Base-by-base conservation (phyloP, 1,140 invertebrate species). In the Caerostris extrusa region DNA sequence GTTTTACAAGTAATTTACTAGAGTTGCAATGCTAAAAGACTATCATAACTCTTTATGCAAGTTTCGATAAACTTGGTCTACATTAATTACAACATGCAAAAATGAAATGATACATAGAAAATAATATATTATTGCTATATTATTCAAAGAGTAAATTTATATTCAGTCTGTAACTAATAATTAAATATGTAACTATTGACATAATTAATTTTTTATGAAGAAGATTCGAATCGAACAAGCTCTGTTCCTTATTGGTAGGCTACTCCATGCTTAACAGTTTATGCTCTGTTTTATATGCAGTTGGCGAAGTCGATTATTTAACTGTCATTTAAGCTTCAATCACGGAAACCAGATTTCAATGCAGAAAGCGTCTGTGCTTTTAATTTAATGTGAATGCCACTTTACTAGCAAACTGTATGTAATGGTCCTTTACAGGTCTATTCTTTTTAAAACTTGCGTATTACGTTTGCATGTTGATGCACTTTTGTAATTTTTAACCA, bases 321-420 rank as follows among this genome's bases (percentile, higher is more conserved):
- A 71, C 19, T 8, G 19, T 50, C 69, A 34, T 8, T 71, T 53
- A 34, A 7, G 69, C 8, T 71, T 71, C 69, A 71, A 71, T 71
- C 69, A 71, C 69, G 69, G 69, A 71, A 50, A 50, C 69, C 19
- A 71, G 19, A 71, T 71, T 71, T 71, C 7, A 71, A 71, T 71
- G 19, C 69, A 71, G 7, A 34, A 34, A 12, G 12, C 19, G 69
- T 71, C 34, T 71, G 34, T 2, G 19, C 34, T 50, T 71, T 71
- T 50, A 8, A n/a, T 71, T 53, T 71, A 8, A 71, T 2, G 34
- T 34, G 34, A 34, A 34, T 34, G 34, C 34, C 34, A 34, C 34
- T 34, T 34, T 34, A 34, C 34, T 34, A 34, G 34, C 34, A 34
- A 34, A 34, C 34, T 34, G 34, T 34, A 34, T 34, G 34, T 34